Percentiles rank a stretch among this genome's conserved stretches.
Evolutionary conservation across 2,113 vertebrate genomes (phyloP).

Genomic region (Megalops atlanticus): DNA sequence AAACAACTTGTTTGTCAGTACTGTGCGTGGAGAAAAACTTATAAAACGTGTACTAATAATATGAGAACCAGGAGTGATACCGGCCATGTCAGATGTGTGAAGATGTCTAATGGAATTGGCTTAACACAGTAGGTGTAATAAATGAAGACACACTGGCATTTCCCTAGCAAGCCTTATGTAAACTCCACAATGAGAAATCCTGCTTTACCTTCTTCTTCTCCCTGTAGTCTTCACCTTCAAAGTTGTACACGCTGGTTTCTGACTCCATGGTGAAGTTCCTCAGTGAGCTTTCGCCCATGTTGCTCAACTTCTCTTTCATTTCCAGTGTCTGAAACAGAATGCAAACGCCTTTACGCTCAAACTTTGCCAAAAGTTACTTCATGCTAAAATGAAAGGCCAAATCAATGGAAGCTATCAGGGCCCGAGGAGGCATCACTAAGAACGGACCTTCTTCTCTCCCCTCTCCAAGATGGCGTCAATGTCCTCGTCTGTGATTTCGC

Average conservation of each 20-base stretch:
- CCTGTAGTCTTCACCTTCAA: slow-evolving; percentile 98
- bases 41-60: too few species aligned
- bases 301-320: slow-evolving; percentile 91
- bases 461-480: slow-evolving; percentile 93
- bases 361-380: not conserved
- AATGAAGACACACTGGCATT: too few species aligned
- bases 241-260: slow-evolving; percentile 95
- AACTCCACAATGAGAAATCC: not conserved
- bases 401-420: too few species aligned
- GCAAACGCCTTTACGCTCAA: not conserved
- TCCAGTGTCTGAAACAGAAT: slow-evolving; percentile 84
- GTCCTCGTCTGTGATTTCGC: slow-evolving; percentile 97
- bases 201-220: slow-evolving; percentile 95
- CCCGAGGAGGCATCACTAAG: too few species aligned
- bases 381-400: slow-evolving; percentile 7
- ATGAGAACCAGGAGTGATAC: too few species aligned
- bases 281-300: slow-evolving; percentile 90
- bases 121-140: too few species aligned
- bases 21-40: too few species aligned
- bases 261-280: slow-evolving; percentile 98
- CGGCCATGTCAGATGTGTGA: too few species aligned
- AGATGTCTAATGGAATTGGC: too few species aligned
- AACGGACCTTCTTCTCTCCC: slow-evolving; percentile 88
- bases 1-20: not conserved
- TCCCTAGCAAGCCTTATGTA: too few species aligned